Conservation (phyloP, 2,113 vertebrate genomes). For the Calypte anna region DNA sequence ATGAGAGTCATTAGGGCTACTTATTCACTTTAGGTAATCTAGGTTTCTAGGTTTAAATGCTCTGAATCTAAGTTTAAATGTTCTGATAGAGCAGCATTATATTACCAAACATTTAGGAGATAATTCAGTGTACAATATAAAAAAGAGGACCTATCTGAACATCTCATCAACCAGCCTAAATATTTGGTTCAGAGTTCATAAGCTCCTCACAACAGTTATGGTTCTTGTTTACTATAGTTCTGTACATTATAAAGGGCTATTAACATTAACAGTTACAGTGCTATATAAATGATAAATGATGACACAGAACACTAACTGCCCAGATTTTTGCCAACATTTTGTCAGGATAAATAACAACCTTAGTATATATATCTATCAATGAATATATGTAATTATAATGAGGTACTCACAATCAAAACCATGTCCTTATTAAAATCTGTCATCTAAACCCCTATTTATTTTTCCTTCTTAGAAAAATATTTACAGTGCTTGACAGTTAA, state of each 20-base stretch:
- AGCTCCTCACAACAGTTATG: not conserved
- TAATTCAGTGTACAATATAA: not conserved
- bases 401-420: slow-evolving; percentile 24
- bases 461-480: slow-evolving; percentile 21
- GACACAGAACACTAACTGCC: not conserved
- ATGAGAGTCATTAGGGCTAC: not conserved
- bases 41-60: no score
- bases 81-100: not conserved
- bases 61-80: not conserved
- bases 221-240: not conserved
- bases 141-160: not conserved
- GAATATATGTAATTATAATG: slow-evolving; percentile 23
- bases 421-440: slow-evolving; percentile 45
- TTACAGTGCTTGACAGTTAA: slow-evolving; percentile 43
- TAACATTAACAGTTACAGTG: slow-evolving; percentile 14
- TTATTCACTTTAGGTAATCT: not conserved
- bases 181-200: not conserved
- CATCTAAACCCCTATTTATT: slow-evolving; percentile 20
- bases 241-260: slow-evolving; percentile 1
- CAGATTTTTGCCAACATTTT: slow-evolving; percentile 23
- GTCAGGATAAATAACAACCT: slow-evolving; percentile 5
- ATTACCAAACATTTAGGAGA: not conserved
- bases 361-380: not conserved
- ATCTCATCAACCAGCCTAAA: not conserved
- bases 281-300: slow-evolving; percentile 35